These are phyloP conservation scores for Myripristis jacobus DNA, from an alignment of 2,797 vertebrate genomes.

Conservation along the genomic window DNA sequence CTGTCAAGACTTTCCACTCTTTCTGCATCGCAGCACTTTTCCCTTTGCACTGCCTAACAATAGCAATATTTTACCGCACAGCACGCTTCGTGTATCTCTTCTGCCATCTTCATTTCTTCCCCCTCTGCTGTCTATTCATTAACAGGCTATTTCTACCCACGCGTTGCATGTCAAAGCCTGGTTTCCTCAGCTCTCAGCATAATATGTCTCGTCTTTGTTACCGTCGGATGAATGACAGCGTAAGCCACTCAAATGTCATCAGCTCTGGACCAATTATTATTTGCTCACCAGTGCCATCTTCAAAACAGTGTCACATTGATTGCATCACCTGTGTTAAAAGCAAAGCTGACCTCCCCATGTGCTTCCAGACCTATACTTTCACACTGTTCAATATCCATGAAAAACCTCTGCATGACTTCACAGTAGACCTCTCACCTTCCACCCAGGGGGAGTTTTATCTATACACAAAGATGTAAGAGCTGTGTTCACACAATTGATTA, in stretches of 20 bases:
- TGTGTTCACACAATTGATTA: constrained; percentile 34
- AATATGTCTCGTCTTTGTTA: constrained; percentile 69
- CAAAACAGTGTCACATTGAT: constrained; percentile 20
- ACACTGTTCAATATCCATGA: constrained; percentile 12
- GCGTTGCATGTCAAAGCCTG: constrained; percentile 63
- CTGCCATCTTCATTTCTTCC: constrained; percentile 55
- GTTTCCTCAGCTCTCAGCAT: constrained; percentile 63
- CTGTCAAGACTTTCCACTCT: constrained; percentile 83
- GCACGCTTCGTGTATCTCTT: constrained; percentile 75
- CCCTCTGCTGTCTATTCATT: constrained; percentile 79
- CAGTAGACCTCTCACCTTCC: constrained; percentile 34
- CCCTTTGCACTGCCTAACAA: constrained; percentile 77
- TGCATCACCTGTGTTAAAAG: constrained; percentile 32
- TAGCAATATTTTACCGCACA: constrained; percentile 82
- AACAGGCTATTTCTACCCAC: constrained; percentile 77
- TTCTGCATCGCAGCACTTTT: constrained; percentile 84
- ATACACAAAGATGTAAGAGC: constrained; percentile 8
- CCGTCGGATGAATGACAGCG: constrained; percentile 73
- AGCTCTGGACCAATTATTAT: constrained; percentile 68
- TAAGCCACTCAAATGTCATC: constrained; percentile 68
- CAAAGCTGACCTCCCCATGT: constrained; percentile 14
- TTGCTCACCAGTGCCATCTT: constrained; percentile 50
- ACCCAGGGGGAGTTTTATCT: constrained; percentile 19
- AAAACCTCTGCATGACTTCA: constrained; percentile 40
- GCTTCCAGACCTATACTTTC: background rate